A percentile compares a stretch with the other conserved stretches of the same genome.
Evolutionary conservation across 1,140 invertebrate species (phyloP).

Genomic region (Pectinophora gossypiella): DNA sequence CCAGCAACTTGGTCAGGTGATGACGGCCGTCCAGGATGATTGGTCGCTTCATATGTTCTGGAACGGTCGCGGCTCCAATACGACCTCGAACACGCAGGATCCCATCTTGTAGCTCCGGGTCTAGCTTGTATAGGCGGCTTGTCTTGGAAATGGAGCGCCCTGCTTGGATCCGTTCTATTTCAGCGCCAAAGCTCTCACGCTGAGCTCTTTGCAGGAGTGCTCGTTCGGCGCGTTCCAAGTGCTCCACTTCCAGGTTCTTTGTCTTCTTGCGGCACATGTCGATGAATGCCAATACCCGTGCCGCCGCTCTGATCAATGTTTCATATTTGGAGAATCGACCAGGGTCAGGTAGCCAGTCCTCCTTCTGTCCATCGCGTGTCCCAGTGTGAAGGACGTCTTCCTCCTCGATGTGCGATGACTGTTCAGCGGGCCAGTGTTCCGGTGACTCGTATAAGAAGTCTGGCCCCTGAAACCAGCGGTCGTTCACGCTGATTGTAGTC

Average conservation of each 20-base stretch:
- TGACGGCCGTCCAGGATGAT: neutral
- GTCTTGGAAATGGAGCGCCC: neutral
- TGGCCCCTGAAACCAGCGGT: no score
- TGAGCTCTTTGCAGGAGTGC: neutral
- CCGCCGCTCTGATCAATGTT: no score
- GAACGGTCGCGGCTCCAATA: neutral
- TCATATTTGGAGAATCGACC: no score
- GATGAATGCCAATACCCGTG: slow-evolving; percentile 1
- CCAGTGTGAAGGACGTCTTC: no score
- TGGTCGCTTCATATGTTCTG: neutral
- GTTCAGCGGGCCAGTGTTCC: no score
- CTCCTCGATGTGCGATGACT: no score
- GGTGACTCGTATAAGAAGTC: no score
- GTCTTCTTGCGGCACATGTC: neutral
- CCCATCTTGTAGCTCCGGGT: neutral
- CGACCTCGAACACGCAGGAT: neutral
- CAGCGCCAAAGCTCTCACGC: neutral
- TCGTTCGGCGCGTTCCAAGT: neutral
- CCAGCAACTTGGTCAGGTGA: neutral
- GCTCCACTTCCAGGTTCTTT: neutral
- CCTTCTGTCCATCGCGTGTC: no score
- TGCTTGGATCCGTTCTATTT: neutral
- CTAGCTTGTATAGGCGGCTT: slow-evolving; percentile 2
- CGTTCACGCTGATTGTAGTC: no score
- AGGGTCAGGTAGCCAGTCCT: no score